Percentiles rank a stretch among this genome's conserved stretches.
These are phyloP conservation scores for Camponotus floridanus DNA, from an alignment of 1,140 invertebrate species.

Conservation along the genomic window DNA sequence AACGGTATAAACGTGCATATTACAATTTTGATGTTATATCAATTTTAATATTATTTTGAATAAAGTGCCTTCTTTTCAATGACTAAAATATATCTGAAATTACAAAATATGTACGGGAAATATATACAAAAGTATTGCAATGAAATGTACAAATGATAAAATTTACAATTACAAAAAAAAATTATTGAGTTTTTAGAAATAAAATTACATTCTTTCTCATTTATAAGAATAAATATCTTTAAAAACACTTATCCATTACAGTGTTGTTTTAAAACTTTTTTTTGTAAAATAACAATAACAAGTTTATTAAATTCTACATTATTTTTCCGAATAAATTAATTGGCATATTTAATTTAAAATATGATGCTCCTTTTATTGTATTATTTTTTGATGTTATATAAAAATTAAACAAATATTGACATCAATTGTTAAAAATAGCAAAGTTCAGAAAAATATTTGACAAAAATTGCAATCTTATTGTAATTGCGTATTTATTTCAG, in stretches of 20 bases:
- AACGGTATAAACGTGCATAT: too few species aligned
- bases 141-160: too few species aligned
- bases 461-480: neutral
- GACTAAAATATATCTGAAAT: too few species aligned
- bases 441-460: neutral
- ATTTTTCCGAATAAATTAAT: conserved; percentile 5
- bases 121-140: too few species aligned
- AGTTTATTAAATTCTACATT: neutral
- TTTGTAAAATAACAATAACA: neutral
- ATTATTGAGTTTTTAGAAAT: too few species aligned
- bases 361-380: neutral
- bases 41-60: too few species aligned
- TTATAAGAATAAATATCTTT: too few species aligned
- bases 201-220: too few species aligned
- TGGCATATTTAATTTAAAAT: neutral
- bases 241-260: neutral
- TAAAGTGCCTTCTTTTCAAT: too few species aligned
- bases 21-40: too few species aligned
- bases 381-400: neutral
- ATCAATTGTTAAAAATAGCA: neutral
- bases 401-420: conserved; percentile 3
- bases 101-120: too few species aligned
- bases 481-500: neutral
- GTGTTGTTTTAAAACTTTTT: neutral
- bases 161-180: too few species aligned